A percentile compares a stretch with the other conserved stretches of the same genome.
Evolutionary conservation across 30 jellyfish, hydroid and myxozoan species (phyloP).

Genomic region (Pelagia noctiluca): DNA sequence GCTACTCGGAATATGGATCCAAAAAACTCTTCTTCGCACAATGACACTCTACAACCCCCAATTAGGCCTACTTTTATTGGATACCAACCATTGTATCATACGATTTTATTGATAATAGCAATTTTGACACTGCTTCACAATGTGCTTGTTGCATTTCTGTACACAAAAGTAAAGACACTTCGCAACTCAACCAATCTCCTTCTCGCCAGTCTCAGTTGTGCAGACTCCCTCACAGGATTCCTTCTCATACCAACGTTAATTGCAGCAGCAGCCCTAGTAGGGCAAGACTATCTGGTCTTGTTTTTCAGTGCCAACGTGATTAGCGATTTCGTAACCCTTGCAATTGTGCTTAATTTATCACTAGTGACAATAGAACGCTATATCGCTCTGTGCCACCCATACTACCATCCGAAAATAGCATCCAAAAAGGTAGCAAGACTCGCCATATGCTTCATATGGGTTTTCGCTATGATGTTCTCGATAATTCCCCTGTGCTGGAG

Average conservation of each 20-base stretch:
- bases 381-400: slow-evolving; percentile 70
- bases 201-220: slow-evolving; percentile 46
- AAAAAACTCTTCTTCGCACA: too few species aligned
- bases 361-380: slow-evolving; percentile 66
- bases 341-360: slow-evolving; percentile 36
- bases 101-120: slow-evolving; percentile 55
- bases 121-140: slow-evolving; percentile 52
- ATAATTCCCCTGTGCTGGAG: slow-evolving; percentile 60
- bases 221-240: slow-evolving; percentile 70
- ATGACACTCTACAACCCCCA: too few species aligned
- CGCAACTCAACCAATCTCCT: slow-evolving; percentile 50
- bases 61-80: too few species aligned
- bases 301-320: slow-evolving; percentile 54
- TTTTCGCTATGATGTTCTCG: slow-evolving; percentile 19
- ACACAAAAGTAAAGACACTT: slow-evolving; percentile 26
- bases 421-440: slow-evolving; percentile 1
- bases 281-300: slow-evolving; percentile 21
- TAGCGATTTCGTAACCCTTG: slow-evolving; percentile 48
- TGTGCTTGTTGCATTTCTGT: slow-evolving; percentile 47
- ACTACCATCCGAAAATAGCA: slow-evolving; percentile 42
- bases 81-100: slow-evolving; percentile 50
- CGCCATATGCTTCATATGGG: slow-evolving; percentile 49
- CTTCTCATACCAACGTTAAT: slow-evolving; percentile 47
- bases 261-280: slow-evolving; percentile 48
- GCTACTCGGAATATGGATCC: too few species aligned